Evolutionary conservation across 35 echinoderm and acorn worm species (phyloP), one percentile per base, ranked within the genome.

Genomic region (Chiridota heheva): DNA sequence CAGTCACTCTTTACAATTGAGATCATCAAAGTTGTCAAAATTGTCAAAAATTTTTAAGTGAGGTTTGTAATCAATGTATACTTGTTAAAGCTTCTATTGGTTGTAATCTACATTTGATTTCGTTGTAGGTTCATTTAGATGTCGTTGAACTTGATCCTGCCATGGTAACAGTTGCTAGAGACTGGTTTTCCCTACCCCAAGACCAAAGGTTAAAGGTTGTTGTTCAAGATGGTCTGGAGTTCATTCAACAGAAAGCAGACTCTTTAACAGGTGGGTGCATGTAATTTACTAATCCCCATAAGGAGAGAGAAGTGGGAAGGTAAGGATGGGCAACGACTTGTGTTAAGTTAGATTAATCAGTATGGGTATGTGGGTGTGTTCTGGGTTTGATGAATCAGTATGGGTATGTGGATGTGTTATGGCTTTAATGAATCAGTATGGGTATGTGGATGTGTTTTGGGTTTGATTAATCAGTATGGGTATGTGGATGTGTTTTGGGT

Each of bases 111-210:
- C 15, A 33, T 68, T 36, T n/a, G 73, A 22, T 35, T 70, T n/a
- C 39, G 5, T n/a, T 59, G 4, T 35, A 96, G 92, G 26, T 96
- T 38, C 34, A 86, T 17, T 35, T 96, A 36, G 86, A 89, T 75
- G 81, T 88, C 13, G 86, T 95, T 6, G 91, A 95, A 66, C 58
- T 85, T 36, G 91, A 95, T 67, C 60, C 71, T 20, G 69, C 74
- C 7, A 71, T 95, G 48, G 49, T 70, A 12, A 63, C 89, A 18
- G 70, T 95, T 58, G 86, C 91, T 35, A 85, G 61, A 27, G 47
- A 80, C 12, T 89, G 86, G 72, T 95, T 95, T 89, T 86, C 75
- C 36, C 47, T 89, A 26, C 30, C 67, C 1, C 61, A 76, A 30
- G 91, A 95, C 36, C 57, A 95, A 55, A 45, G 91, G 36, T 22